These are phyloP conservation scores for Dysmachus trigonus DNA, from an alignment of 2,888 invertebrate species.

Conservation along the genomic window DNA sequence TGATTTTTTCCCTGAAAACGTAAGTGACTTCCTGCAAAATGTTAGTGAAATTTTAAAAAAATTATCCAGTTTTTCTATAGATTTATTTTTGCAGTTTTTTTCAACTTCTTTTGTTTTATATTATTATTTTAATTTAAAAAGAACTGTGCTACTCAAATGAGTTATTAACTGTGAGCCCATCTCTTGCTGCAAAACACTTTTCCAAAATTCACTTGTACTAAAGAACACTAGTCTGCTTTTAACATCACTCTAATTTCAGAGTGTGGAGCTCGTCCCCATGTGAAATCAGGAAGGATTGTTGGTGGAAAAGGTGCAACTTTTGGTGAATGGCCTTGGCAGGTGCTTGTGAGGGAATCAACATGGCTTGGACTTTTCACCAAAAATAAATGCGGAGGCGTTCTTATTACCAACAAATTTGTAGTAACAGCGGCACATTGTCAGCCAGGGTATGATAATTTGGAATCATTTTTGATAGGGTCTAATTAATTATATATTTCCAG, in stretches of 20 bases:
- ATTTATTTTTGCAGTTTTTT: too few relatives aligned
- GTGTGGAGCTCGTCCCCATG: constrained; percentile 85
- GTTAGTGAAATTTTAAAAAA: too few relatives aligned
- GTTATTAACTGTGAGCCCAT: neutral
- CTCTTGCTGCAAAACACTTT: constrained; percentile 48
- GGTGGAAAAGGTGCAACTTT: constrained; percentile 88
- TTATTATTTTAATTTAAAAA: too few relatives aligned
- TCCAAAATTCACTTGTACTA: neutral
- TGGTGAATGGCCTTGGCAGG: constrained; percentile 94
- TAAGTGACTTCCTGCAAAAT: neutral
- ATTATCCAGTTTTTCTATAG: too few relatives aligned
- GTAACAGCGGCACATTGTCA: constrained; percentile 95
- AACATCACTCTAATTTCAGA: constrained; percentile 68
- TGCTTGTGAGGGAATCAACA: constrained; percentile 88
- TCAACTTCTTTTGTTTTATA: too few relatives aligned
- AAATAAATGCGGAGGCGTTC: constrained; percentile 93
- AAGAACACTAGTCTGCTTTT: constrained; percentile 54
- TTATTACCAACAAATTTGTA: constrained; percentile 87
- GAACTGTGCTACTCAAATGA: neutral
- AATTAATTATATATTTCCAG: constrained; percentile 57
- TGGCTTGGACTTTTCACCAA: constrained; percentile 94
- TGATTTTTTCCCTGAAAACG: too few relatives aligned
- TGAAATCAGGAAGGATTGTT: constrained; percentile 84
- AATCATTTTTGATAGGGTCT: neutral
- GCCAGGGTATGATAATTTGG: constrained; percentile 73